These are phyloP conservation scores for Mastigias papua DNA, from an alignment of 30 jellyfish, hydroid and myxozoan genomes.

Conservation along the genomic window DNA sequence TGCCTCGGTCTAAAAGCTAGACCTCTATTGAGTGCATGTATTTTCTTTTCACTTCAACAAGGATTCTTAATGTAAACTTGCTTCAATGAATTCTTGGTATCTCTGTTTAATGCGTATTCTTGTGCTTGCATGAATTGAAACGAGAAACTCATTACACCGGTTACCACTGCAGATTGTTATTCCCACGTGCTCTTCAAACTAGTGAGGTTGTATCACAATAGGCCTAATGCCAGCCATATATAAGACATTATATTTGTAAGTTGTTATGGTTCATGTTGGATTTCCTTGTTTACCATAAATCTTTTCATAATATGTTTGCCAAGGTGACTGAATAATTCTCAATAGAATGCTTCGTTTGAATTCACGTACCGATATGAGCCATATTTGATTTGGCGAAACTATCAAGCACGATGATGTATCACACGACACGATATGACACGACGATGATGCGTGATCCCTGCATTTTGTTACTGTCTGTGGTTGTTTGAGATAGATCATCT, in stretches of 20 bases:
- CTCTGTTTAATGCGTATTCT: neutral
- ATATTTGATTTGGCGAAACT: neutral
- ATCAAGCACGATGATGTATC: neutral
- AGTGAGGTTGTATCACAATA: neutral
- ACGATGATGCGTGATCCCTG: too few species aligned
- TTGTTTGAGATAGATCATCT: too few species aligned
- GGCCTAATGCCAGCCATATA: neutral
- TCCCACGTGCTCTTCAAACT: neutral
- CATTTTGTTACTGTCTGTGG: too few species aligned
- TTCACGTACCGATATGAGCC: neutral
- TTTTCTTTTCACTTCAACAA: neutral
- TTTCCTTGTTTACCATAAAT: slow-evolving; percentile 5
- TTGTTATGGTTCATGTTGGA: slow-evolving; percentile 1
- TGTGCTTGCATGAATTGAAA: too few species aligned
- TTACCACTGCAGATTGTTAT: neutral
- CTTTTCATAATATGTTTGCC: neutral
- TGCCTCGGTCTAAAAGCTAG: too few species aligned
- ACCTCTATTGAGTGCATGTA: too few species aligned
- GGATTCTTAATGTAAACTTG: neutral
- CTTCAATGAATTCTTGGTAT: neutral
- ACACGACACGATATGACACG: too few species aligned
- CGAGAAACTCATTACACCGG: too few species aligned
- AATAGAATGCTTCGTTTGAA: neutral
- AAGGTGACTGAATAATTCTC: neutral
- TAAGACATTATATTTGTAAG: neutral